These are phyloP conservation scores for Brenthis ino DNA, from an alignment of 2,888 invertebrate species.

Conservation along the genomic window DNA sequence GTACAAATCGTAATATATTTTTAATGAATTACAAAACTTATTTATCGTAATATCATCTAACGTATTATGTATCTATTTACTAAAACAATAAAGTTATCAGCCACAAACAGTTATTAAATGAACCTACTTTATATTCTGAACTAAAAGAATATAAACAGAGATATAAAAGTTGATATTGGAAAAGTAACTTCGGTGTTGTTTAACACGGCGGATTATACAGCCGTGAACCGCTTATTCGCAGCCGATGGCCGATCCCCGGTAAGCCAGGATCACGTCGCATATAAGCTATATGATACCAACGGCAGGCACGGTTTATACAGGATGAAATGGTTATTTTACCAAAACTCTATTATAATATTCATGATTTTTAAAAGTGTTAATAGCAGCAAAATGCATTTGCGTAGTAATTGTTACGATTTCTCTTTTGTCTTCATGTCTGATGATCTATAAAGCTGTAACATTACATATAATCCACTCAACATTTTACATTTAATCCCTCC, in stretches of 20 bases:
- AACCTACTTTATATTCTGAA: neutral
- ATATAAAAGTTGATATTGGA: conserved; percentile 30
- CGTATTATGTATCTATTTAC: too few species aligned
- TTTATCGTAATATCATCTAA: too few species aligned
- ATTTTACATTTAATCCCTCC: too few species aligned
- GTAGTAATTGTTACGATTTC: neutral
- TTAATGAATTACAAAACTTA: too few species aligned
- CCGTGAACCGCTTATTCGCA: conserved; percentile 64
- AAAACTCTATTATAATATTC: neutral
- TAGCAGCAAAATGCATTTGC: neutral
- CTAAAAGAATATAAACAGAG: neutral
- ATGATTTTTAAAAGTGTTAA: neutral
- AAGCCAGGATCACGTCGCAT: conserved; percentile 64
- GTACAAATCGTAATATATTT: too few species aligned
- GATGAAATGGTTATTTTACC: neutral
- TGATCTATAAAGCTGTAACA: too few species aligned
- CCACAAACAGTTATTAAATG: too few species aligned
- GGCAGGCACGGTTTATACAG: conserved; percentile 9
- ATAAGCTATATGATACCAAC: conserved; percentile 35
- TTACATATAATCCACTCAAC: too few species aligned
- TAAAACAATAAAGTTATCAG: too few species aligned
- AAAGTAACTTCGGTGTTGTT: conserved; percentile 63
- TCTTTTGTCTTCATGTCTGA: too few species aligned
- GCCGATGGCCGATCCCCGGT: conserved; percentile 64
- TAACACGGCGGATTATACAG: conserved; percentile 71